These are phyloP conservation scores for Microplitis mediator DNA, from an alignment of 1,140 invertebrate genomes.

Conservation along the genomic window DNA sequence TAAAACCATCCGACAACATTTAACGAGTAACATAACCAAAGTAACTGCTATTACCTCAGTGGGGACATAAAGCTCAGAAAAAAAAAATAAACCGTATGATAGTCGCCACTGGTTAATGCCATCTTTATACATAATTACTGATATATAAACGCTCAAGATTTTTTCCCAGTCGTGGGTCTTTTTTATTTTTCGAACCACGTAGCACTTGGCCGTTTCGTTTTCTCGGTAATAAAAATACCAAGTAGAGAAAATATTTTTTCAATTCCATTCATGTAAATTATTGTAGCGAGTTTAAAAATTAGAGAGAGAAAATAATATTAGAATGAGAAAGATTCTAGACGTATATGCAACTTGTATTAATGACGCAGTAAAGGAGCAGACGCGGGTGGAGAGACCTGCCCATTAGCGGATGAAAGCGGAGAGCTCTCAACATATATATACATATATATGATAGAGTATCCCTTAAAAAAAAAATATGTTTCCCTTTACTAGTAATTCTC, in stretches of 20 bases:
- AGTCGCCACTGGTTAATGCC: background rate
- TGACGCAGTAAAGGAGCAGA: constrained; percentile 59
- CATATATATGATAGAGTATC: constrained; percentile 9
- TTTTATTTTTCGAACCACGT: constrained; percentile 6
- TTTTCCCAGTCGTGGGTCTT: constrained; percentile 28
- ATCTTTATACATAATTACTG: constrained; percentile 60
- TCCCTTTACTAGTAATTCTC: background rate
- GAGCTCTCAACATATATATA: constrained; percentile 58
- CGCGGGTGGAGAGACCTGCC: constrained; percentile 54
- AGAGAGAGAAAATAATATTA: too few species aligned
- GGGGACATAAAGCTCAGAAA: too few species aligned
- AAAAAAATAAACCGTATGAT: too few species aligned
- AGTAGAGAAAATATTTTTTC: constrained; percentile 61
- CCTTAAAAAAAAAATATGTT: background rate
- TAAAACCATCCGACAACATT: too few species aligned
- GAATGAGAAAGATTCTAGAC: constrained; percentile 50
- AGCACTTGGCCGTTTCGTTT: too few species aligned
- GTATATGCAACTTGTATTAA: constrained; percentile 63
- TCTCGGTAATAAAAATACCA: background rate
- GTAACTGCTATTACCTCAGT: too few species aligned
- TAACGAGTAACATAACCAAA: too few species aligned
- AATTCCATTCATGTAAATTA: constrained; percentile 65
- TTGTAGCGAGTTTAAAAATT: constrained; percentile 52
- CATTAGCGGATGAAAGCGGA: constrained; percentile 64
- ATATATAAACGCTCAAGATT: constrained; percentile 49